Base-by-base conservation (phyloP, 2,797 vertebrate species). In the Kryptolebias ocellatus region DNA sequence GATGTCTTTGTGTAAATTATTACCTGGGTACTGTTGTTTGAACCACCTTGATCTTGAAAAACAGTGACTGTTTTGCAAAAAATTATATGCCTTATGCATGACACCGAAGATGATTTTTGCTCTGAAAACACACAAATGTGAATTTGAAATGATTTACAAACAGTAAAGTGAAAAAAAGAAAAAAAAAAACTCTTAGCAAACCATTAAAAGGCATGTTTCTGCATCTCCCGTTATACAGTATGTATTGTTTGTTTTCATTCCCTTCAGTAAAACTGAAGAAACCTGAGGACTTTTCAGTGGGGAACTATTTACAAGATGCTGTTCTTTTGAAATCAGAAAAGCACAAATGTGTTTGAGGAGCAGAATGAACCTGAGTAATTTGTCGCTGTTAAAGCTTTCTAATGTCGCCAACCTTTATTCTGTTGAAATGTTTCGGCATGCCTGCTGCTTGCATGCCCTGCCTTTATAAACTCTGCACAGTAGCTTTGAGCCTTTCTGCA, bases 401-500 rank as follows among this genome's bases (percentile, higher is more conserved):
- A 70, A 82, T 64, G 69, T 83, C 0, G 56, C 73, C 64, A 63
- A 68, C 79, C 72, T 87, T 84, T 67, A 84, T 74, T 79, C 66
- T 79, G 66, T 72, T 62, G 34, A 72, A 52, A 37, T 68, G 51
- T 70, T 83, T 77, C 6, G 59, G 89, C 91, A 92, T 91, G 86
- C 82, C 61, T 80, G 66, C 78, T 84, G 80, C 71, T 90, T 90
- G 93, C 92, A 94, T 93, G 93, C 76, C 84, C 60, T 85, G 88
- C 89, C 89, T 92, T 90, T 81, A 87, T 83, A 55, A 87, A 73
- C 67, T 81, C 66, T 77, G 71, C 84, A 83, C 85, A 82, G 66
- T 76, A 85, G 68, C 67, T 64, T 60, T 45, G 27, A 81, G 79
- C 73, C 82, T 89, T 89, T 89, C 46, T 79, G 76, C 66, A 81